These are phyloP conservation scores for Enteromius treurensis DNA, from an alignment of 2,797 vertebrate genomes.

Conservation along the genomic window DNA sequence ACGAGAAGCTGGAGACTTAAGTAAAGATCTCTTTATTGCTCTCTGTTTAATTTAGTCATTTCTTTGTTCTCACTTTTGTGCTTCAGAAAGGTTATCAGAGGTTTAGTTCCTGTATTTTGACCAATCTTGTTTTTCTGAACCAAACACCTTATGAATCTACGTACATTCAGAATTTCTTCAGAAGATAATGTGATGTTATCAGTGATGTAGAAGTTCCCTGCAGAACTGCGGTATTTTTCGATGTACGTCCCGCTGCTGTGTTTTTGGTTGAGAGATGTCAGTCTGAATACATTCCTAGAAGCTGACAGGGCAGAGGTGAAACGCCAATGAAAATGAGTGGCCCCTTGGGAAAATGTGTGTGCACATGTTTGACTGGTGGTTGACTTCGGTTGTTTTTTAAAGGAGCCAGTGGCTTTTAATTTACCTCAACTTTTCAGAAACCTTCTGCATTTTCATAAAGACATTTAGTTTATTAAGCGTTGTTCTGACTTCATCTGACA, in stretches of 20 bases:
- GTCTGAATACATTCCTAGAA: conserved; percentile 1
- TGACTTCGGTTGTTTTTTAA: background rate
- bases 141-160: background rate
- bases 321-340: background rate
- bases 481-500: background rate
- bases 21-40: background rate
- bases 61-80: background rate
- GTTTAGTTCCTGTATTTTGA: background rate
- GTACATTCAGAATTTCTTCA: background rate
- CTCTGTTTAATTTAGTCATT: background rate
- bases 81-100: background rate
- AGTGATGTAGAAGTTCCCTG: conserved; percentile 9
- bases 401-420: background rate
- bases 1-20: background rate
- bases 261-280: conserved; percentile 13
- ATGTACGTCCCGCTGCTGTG: background rate
- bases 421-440: background rate
- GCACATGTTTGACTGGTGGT: background rate
- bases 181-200: background rate
- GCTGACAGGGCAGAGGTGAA: conserved; percentile 25
- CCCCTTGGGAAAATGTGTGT: background rate
- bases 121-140: background rate
- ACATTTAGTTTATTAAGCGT: background rate
- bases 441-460: background rate
- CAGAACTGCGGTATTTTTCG: background rate